Percentiles rank a stretch among this genome's conserved stretches.
Conservation (phyloP, 2,888 invertebrate genomes). For the Cephalotes varians region DNA sequence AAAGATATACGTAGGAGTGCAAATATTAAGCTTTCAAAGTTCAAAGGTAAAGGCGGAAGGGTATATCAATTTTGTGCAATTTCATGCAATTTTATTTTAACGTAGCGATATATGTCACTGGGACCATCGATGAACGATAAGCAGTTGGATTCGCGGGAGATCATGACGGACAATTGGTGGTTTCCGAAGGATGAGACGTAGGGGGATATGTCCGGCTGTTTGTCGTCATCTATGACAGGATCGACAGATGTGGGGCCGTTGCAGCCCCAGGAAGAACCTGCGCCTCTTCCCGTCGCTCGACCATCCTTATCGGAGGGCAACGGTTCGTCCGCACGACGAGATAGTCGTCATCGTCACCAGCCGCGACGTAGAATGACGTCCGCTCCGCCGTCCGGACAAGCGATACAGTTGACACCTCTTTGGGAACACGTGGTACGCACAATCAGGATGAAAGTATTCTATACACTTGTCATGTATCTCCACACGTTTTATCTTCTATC, state of each 20-base stretch:
- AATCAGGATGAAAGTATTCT: not conserved
- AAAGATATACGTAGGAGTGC: not conserved
- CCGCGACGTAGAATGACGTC: slow-evolving; percentile 78
- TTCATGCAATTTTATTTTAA: slow-evolving; percentile 3
- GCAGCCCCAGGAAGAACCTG: slow-evolving; percentile 83
- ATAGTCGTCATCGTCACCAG: slow-evolving; percentile 68
- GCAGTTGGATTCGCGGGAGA: slow-evolving; percentile 17
- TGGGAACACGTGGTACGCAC: slow-evolving; percentile 91
- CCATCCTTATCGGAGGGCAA: slow-evolving; percentile 64
- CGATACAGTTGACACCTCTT: slow-evolving; percentile 90
- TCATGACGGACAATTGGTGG: slow-evolving; percentile 60
- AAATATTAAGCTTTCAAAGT: slow-evolving; percentile 22
- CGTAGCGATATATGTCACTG: slow-evolving; percentile 4
- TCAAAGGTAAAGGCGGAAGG: slow-evolving; percentile 1
- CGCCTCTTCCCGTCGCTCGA: slow-evolving; percentile 84
- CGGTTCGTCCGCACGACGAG: slow-evolving; percentile 80
- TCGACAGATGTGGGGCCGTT: slow-evolving; percentile 77
- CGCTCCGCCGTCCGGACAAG: slow-evolving; percentile 78
- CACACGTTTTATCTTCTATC: not conserved
- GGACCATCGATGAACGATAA: slow-evolving; percentile 60
- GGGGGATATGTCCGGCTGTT: slow-evolving; percentile 80
- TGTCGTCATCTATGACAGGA: slow-evolving; percentile 81
- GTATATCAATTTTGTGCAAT: slow-evolving; percentile 12
- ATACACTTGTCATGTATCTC: not conserved
- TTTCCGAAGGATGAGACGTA: slow-evolving; percentile 67